phyloP scores from a whole-genome alignment of 2,888 invertebrate genomes.

The Ecliptopera silaceata region DNA sequence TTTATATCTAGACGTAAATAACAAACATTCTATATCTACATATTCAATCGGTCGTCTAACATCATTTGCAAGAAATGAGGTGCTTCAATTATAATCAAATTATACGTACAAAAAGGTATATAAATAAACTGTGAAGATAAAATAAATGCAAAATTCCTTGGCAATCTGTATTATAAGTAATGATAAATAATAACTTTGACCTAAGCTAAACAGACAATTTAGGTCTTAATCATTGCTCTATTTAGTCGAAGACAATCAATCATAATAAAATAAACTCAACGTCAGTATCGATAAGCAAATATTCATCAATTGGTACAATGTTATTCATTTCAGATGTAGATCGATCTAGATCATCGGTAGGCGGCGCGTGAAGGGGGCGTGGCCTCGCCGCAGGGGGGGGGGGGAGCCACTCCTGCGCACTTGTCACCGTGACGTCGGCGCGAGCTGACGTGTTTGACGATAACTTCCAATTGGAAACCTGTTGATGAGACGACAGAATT shows the following conservation, averaged over 20 bases:
- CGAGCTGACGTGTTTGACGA: conserved; percentile 50
- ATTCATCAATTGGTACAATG: conserved; percentile 33
- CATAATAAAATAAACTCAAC: conserved; percentile 19
- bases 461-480: conserved; percentile 38
- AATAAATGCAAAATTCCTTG: too few relatives aligned
- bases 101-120: too few relatives aligned
- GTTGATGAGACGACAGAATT: conserved; percentile 18
- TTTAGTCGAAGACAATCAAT: conserved; percentile 27
- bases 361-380: conserved; percentile 68
- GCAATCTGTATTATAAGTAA: too few relatives aligned
- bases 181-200: conserved; percentile 4
- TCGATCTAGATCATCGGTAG: conserved; percentile 72
- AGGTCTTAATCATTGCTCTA: conserved; percentile 14
- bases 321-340: conserved; percentile 61
- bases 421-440: conserved; percentile 62
- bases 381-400: conserved; percentile 54
- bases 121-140: too few relatives aligned
- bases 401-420: conserved; percentile 67
- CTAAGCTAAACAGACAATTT: conserved; percentile 5
- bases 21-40: too few relatives aligned
- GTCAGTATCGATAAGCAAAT: conserved; percentile 36
- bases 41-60: too few relatives aligned
- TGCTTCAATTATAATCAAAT: too few relatives aligned
- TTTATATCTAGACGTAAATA: too few relatives aligned
- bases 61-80: too few relatives aligned